phyloP scores from a whole-genome alignment of 2,113 vertebrate genomes.

The Coptodon bakossiorum region DNA sequence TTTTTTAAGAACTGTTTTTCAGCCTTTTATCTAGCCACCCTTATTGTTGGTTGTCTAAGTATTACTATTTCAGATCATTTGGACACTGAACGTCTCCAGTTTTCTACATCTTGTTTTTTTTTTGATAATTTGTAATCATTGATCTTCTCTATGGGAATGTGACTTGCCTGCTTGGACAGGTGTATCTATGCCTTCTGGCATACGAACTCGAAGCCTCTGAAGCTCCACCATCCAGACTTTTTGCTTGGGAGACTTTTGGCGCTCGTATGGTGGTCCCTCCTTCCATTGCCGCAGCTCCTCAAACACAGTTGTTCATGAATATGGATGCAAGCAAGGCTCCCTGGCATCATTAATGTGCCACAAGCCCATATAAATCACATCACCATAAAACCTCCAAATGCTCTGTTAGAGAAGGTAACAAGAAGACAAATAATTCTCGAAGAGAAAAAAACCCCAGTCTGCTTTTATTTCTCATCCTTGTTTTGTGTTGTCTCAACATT shows the following conservation, averaged over 20 bases:
- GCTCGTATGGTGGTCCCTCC: constrained; percentile 29
- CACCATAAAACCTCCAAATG: constrained; percentile 72
- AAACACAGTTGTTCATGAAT: constrained; percentile 81
- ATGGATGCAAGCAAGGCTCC: constrained; percentile 69
- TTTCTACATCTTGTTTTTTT: neutral
- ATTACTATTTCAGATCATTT: neutral
- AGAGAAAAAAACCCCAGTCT: neutral
- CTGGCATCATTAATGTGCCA: constrained; percentile 73
- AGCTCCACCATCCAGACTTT: constrained; percentile 46
- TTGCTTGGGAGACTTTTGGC: constrained; percentile 65
- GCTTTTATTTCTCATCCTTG: neutral
- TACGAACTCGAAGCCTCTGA: constrained; percentile 47
- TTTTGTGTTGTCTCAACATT: constrained; percentile 20
- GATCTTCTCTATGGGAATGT: constrained; percentile 37
- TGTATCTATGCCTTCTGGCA: constrained; percentile 49
- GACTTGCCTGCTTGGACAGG: constrained; percentile 46
- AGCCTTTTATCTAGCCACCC: neutral
- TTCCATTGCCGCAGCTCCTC: constrained; percentile 41
- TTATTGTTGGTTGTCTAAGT: neutral
- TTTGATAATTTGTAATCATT: constrained; percentile 31
- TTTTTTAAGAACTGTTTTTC: neutral
- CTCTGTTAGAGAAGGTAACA: constrained; percentile 61
- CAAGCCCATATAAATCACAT: constrained; percentile 74
- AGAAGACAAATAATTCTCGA: constrained; percentile 37
- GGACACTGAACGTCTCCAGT: neutral